Base-by-base conservation (phyloP, 1,140 invertebrate species). In the Bombus confusus region DNA sequence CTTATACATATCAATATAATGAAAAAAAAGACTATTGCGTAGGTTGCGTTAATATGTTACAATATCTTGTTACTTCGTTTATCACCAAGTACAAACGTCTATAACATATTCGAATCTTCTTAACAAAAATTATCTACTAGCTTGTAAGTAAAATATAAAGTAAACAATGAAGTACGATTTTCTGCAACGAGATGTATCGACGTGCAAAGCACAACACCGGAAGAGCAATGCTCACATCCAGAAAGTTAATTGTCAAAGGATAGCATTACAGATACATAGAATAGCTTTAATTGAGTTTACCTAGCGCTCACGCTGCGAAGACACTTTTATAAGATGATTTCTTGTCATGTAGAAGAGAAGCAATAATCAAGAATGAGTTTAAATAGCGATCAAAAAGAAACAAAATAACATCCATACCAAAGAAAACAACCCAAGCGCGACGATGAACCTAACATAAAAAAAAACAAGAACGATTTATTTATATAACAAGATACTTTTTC, bases 221-320 rank as follows among this genome's bases (percentile, higher is more conserved):
- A 82, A 82, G 57, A 47, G 41, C 41, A 64, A 81, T 64, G 52
- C 28, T 75, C 71, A 37, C 71, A 64, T 34, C 39, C 34, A 64
- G 59, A 37, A 75, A 18, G 34, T 25, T 83, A 64, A 41, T 76
- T 66, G 59, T 37, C 59, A 75, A 66, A 47, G 59, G 34, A n/a
- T 28, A 66, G 47, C 73, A 31, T 64, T 74, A 37, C 47, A 47
- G 71, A 64, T 83, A 59, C 72, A 47, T 73, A 76, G 28, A 83
- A 75, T 41, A 68, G 78, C 72, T 87, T 91, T 88, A 88, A 88
- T 87, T 85, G 83, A 88, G 80, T 90, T 91, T 86, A 86, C 87
- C 31, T 79, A 86, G 64, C 85, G 80, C 87, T 86, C 69, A 59
- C 80, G 72, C 68, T 71, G 52, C 74, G 69, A 43, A 73, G 74